A percentile compares a stretch with the other conserved stretches of the same genome.
These are phyloP conservation scores for Ambastaia sidthimunki DNA, from an alignment of 2,797 vertebrate genomes.

Conservation along the genomic window DNA sequence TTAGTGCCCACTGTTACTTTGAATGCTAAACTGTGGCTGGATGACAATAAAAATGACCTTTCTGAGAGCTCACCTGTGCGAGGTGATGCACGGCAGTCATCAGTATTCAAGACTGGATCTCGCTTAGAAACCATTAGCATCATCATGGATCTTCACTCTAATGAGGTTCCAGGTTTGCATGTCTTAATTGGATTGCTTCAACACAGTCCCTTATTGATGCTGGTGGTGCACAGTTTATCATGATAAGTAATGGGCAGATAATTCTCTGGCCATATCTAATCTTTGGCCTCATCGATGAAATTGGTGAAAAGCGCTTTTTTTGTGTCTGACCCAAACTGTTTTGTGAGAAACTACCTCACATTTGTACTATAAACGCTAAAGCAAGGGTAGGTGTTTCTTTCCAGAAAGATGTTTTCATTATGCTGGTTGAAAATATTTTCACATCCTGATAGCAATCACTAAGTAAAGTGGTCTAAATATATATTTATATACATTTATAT, in stretches of 20 bases:
- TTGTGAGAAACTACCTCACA: neutral
- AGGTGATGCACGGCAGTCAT: conserved; percentile 68
- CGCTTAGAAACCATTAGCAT: conserved; percentile 78
- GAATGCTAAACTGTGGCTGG: conserved; percentile 45
- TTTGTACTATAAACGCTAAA: neutral
- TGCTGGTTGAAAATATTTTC: too few species aligned
- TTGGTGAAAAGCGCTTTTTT: conserved; percentile 29
- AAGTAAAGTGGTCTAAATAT: too few species aligned
- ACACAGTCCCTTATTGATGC: conserved; percentile 83
- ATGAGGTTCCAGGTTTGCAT: conserved; percentile 78
- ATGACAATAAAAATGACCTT: conserved; percentile 50
- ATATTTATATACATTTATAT: too few species aligned
- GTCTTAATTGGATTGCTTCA: conserved; percentile 83
- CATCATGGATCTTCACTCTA: conserved; percentile 80
- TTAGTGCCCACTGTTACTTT: conserved; percentile 23
- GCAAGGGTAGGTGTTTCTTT: too few species aligned
- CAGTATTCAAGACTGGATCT: conserved; percentile 80
- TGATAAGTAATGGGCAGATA: conserved; percentile 85
- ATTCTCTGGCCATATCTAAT: conserved; percentile 79
- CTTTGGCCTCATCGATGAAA: conserved; percentile 46
- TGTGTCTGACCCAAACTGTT: neutral
- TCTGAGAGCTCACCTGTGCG: conserved; percentile 71
- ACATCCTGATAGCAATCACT: too few species aligned
- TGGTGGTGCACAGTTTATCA: conserved; percentile 83
- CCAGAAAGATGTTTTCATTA: too few species aligned